A percentile compares a stretch with the other conserved stretches of the same genome.
These are phyloP conservation scores for Campylomormyrus tamandua DNA, from an alignment of 2,113 vertebrate genomes.

Conservation along the genomic window DNA sequence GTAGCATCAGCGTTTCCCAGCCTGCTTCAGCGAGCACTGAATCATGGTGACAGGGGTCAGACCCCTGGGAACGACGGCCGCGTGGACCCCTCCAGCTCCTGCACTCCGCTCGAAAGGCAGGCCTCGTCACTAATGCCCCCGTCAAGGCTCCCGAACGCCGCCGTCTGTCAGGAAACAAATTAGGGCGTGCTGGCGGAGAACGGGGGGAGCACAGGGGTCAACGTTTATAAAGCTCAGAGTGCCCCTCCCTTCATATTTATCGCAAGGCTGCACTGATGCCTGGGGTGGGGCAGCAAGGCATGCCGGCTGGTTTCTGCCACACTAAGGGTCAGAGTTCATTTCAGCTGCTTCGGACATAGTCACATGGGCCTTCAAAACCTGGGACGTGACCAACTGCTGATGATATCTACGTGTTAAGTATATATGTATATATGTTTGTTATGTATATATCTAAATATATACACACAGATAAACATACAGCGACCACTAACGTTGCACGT, in stretches of 20 bases:
- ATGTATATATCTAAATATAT: neutral
- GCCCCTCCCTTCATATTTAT: slow-evolving; percentile 28
- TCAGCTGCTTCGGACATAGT: neutral
- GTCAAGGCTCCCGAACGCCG: neutral
- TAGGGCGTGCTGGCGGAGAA: slow-evolving; percentile 26
- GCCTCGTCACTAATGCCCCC: neutral
- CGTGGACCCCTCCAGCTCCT: neutral
- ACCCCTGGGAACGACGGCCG: neutral
- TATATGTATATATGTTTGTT: neutral
- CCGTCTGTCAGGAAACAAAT: slow-evolving; percentile 30
- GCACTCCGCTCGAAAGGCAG: neutral
- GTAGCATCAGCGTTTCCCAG: neutral
- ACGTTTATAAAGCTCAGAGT: slow-evolving; percentile 26
- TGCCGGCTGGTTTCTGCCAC: neutral
- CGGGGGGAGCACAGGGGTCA: neutral
- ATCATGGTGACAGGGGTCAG: slow-evolving; percentile 8
- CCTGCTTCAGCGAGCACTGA: neutral
- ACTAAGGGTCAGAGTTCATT: neutral
- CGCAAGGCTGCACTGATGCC: slow-evolving; percentile 27
- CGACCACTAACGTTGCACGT: neutral
- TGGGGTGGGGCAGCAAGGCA: slow-evolving; percentile 30
- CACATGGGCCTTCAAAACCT: neutral
- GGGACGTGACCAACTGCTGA: neutral
- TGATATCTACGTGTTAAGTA: neutral
- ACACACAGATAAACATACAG: neutral